Evolutionary conservation across 2,113 vertebrate genomes (phyloP), one percentile per base, ranked within the genome.

Genomic region (Nanorana parkeri): DNA sequence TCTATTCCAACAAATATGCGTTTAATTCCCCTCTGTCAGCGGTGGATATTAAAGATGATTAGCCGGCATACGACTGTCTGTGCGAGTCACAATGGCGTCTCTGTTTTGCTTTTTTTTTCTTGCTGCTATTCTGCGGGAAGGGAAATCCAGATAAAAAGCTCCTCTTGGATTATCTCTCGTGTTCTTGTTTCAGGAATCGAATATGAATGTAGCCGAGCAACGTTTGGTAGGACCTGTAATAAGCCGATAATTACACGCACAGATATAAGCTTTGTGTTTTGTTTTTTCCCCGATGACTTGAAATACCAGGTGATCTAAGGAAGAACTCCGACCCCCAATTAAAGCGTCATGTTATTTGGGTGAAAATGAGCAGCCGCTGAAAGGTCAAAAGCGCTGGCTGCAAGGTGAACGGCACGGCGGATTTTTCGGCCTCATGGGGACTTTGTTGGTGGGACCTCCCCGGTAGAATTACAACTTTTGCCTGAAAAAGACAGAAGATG

Each of bases 1-100:
- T 93, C 90, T 91, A 90, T 87, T 85, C 87, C 87, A 88, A 86
- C 87, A 94, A 95, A 94, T 95, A 96, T 92, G 94, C 88, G 83
- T 91, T 91, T 98, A 98, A 99, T 97, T 98, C 97, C 95, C 88
- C 95, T 93, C 96, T 98, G 96, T 99, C 97, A 99, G 92, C 97
- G 84, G 93, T 96, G 95, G 95, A 96, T 98, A 99, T 98, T 98
- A 97, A 95, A 96, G 96, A 93, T 93, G 89, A 93, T 92, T 93
- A 92, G 85, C 88, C 86, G 92, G 92, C 93, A 88, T 87, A 89
- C 88, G 87, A 86, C 86, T 87, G 90, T 91, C 91, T 91, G 91
- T 88, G 84, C 89, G 88, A 91, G 91, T 92, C 90, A 99, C 97
- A 99, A 97, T 95, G 93, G 95, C 10, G 36, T 91, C 90, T 93